A percentile compares a stretch with the other conserved stretches of the same genome.
These are phyloP conservation scores for Acipenser transmontanus DNA, from an alignment of 2,797 vertebrate genomes.

Conservation along the genomic window DNA sequence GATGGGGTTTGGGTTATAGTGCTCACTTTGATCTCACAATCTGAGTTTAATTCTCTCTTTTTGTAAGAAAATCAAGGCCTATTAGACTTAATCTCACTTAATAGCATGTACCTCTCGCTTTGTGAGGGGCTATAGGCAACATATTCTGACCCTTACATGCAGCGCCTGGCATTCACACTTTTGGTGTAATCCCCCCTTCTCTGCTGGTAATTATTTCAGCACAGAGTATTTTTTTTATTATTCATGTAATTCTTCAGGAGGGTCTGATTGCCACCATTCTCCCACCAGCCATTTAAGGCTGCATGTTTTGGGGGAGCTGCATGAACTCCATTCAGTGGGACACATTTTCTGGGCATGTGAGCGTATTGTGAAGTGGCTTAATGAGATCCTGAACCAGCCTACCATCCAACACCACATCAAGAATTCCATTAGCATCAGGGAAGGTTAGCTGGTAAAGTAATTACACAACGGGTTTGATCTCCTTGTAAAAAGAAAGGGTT, in stretches of 20 bases:
- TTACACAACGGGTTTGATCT: constrained; percentile 57
- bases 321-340: constrained; percentile 79
- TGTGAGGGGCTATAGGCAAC: constrained; percentile 86
- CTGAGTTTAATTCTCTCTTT: constrained; percentile 72
- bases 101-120: constrained; percentile 87
- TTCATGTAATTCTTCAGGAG: constrained; percentile 74
- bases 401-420: constrained; percentile 38
- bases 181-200: constrained; percentile 79
- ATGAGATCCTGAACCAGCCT: constrained; percentile 52
- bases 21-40: constrained; percentile 88
- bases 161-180: constrained; percentile 80
- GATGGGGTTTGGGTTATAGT: constrained; percentile 67
- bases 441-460: constrained; percentile 34
- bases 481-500: constrained; percentile 47
- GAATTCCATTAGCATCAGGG: constrained; percentile 43
- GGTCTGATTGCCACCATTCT: constrained; percentile 73
- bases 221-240: constrained; percentile 81
- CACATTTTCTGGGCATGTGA: constrained; percentile 96
- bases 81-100: constrained; percentile 98
- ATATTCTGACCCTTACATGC: constrained; percentile 84
- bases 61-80: constrained; percentile 90
- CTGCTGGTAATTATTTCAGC: constrained; percentile 85
- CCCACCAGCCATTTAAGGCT: constrained; percentile 67
- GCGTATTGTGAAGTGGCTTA: constrained; percentile 76
- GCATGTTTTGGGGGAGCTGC: constrained; percentile 62